Percentiles rank a stretch among this genome's conserved stretches.
Conservation (phyloP, 2,888 invertebrate species). For the Oxytorus armatus region DNA sequence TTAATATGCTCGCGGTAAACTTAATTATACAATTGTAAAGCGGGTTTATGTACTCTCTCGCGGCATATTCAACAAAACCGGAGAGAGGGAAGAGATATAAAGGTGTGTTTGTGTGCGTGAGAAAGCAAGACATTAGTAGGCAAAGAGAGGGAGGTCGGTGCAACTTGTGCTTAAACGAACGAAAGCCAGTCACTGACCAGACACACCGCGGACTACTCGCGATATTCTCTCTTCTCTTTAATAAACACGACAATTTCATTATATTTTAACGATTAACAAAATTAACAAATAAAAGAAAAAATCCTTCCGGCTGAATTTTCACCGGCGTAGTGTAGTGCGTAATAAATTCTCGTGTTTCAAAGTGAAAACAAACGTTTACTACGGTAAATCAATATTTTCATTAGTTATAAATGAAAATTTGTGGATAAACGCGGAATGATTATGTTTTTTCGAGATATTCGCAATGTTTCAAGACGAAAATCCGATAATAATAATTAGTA, state of each 20-base stretch:
- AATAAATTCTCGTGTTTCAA: not conserved
- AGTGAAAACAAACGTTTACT: not conserved
- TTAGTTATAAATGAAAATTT: not conserved
- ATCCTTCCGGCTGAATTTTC: not conserved
- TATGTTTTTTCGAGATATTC: not conserved
- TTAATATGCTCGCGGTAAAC: conserved; percentile 34
- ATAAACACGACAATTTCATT: not conserved
- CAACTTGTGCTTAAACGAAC: conserved; percentile 74
- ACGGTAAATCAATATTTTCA: not conserved
- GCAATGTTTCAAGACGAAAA: conserved; percentile 1
- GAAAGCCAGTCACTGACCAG: conserved; percentile 82
- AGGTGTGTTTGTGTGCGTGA: conserved; percentile 57
- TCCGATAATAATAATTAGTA: conserved; percentile 32
- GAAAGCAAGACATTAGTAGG: conserved; percentile 72
- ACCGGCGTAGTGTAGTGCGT: conserved; percentile 26
- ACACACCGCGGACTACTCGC: conserved; percentile 72
- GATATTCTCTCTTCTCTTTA: conserved; percentile 54
- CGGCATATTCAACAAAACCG: conserved; percentile 12
- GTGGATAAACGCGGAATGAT: not conserved
- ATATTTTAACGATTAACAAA: not conserved
- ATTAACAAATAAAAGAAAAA: not conserved
- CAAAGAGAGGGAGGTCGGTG: conserved; percentile 68
- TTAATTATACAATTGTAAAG: conserved; percentile 50
- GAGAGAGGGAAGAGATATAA: conserved; percentile 28
- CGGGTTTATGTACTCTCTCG: conserved; percentile 23